phyloP scores from a whole-genome alignment of 1,140 invertebrate species.

The Trichoplusia ni region DNA sequence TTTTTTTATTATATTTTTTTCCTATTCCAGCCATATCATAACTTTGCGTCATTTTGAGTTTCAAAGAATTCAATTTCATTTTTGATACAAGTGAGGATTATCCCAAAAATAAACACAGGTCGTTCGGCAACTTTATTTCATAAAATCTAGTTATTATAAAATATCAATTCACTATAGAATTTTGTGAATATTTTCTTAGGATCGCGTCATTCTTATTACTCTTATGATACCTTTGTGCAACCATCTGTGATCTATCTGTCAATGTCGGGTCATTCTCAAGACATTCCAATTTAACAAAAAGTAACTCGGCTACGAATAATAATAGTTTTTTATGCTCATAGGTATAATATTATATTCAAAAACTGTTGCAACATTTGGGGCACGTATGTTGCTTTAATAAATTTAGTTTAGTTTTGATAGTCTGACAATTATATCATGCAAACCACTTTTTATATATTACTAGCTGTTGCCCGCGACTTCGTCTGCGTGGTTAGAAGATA shows the following conservation, averaged over 20 bases:
- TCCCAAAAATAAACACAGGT: neutral
- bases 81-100: neutral
- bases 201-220: constrained; percentile 27
- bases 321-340: neutral
- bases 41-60: too few species aligned
- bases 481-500: too few species aligned
- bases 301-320: neutral
- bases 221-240: constrained; percentile 35
- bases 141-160: constrained; percentile 13
- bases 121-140: constrained; percentile 1
- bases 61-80: too few species aligned
- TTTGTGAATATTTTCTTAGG: constrained; percentile 35
- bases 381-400: too few species aligned
- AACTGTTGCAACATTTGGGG: too few species aligned
- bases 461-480: too few species aligned
- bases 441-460: too few species aligned
- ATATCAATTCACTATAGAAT: constrained; percentile 15
- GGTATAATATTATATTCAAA: neutral
- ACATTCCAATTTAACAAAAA: constrained; percentile 24
- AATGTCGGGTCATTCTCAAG: constrained; percentile 12
- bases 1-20: too few species aligned
- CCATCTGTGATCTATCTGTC: constrained; percentile 33
- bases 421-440: too few species aligned
- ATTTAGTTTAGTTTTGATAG: too few species aligned
- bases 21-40: too few species aligned